phyloP scores from a whole-genome alignment of 2,888 invertebrate species.

The Chrysomela aeneicollis region DNA sequence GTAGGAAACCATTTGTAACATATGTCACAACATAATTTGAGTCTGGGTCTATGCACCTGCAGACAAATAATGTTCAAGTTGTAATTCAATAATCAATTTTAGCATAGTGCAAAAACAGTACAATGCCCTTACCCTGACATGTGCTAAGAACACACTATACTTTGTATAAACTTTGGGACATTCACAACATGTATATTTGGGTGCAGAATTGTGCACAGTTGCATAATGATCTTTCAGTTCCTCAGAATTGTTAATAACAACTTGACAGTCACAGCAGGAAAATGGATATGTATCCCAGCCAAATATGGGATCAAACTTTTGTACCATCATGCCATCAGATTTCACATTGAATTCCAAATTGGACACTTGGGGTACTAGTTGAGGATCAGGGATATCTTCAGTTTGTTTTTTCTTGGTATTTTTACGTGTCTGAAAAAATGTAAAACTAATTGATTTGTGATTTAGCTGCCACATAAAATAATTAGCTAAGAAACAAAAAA shows the following conservation, averaged over 20 bases:
- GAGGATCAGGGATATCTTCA: constrained; percentile 21
- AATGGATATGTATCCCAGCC: constrained; percentile 64
- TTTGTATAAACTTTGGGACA: constrained; percentile 71
- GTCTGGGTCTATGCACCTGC: constrained; percentile 66
- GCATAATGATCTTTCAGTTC: constrained; percentile 69
- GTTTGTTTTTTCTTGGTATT: constrained; percentile 31
- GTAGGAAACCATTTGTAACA: constrained; percentile 67
- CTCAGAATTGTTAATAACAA: constrained; percentile 60
- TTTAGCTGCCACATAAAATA: too few relatives aligned
- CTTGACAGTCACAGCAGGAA: constrained; percentile 65
- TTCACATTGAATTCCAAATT: constrained; percentile 50
- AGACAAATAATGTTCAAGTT: background rate
- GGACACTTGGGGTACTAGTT: constrained; percentile 39
- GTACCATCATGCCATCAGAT: constrained; percentile 56
- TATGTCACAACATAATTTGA: constrained; percentile 66
- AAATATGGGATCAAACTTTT: constrained; percentile 49
- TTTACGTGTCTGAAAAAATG: constrained; percentile 36
- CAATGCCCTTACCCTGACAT: constrained; percentile 68
- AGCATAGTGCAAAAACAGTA: too few relatives aligned
- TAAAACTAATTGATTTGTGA: too few relatives aligned
- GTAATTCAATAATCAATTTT: too few relatives aligned
- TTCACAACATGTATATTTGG: constrained; percentile 72
- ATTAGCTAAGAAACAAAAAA: too few relatives aligned
- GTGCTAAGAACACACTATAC: constrained; percentile 70
- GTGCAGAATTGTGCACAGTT: constrained; percentile 69